A percentile compares a stretch with the other conserved stretches of the same genome.
These are phyloP conservation scores for Erebia aethiops DNA, from an alignment of 2,888 invertebrate species.

Conservation along the genomic window DNA sequence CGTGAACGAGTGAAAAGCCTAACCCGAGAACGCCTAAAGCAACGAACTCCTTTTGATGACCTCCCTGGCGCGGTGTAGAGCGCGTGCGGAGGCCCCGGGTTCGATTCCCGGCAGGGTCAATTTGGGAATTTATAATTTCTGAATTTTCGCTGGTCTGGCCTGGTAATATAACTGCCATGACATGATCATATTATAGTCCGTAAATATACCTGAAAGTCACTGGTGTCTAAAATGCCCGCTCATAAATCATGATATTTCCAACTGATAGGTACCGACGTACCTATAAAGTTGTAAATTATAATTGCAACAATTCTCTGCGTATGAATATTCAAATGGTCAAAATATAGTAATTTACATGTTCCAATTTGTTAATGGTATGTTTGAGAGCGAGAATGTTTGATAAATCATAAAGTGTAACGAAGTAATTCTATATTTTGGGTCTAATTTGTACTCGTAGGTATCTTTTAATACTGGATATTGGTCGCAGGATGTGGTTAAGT, in stretches of 20 bases:
- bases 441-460: not conserved
- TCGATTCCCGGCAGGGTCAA: too few species aligned
- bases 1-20: too few species aligned
- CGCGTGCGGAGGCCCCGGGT: too few species aligned
- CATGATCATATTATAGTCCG: too few species aligned
- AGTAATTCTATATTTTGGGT: constrained; percentile 29
- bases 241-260: constrained; percentile 14
- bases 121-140: too few species aligned
- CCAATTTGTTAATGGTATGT: constrained; percentile 18
- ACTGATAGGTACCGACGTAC: not conserved
- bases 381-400: constrained; percentile 22
- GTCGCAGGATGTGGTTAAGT: constrained; percentile 40
- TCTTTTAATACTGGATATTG: constrained; percentile 11
- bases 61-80: too few species aligned
- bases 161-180: too few species aligned
- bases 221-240: not conserved
- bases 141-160: too few species aligned
- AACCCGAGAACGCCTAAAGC: too few species aligned
- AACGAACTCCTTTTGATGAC: too few species aligned
- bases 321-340: constrained; percentile 19
- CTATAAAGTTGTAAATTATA: constrained; percentile 13
- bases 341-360: constrained; percentile 16
- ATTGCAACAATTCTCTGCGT: constrained; percentile 13
- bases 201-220: not conserved
- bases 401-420: constrained; percentile 31